Base-by-base conservation (phyloP, 2,888 invertebrate species). In the Phortica magna region DNA sequence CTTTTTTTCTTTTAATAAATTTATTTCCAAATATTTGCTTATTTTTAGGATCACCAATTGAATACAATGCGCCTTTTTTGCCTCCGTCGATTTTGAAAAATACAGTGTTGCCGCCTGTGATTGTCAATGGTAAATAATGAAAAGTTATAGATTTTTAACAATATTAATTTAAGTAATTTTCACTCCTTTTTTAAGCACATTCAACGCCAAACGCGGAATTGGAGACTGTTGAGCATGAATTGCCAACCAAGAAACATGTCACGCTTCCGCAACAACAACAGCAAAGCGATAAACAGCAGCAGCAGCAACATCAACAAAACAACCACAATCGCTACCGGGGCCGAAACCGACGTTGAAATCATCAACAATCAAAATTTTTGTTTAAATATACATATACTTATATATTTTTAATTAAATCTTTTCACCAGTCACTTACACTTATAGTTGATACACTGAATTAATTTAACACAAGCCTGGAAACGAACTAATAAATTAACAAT, bases 21-120 rank as follows among this genome's bases (percentile, higher is more conserved):
- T 42, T 76, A 48, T 74, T 73, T 75, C 17, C 42, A 53, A 10
- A 1, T 74, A 41, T 55, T 67, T 48, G 71, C 4, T 48, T 61
- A n/a, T 72, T 79, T 80, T 65, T 78, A 90, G 90, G 90, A 68
- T 89, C 90, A 2, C 89, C 89, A 12, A 83, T 83, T 75, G 81
- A 80, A 70, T 86, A 88, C 53, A 85, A 87, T 75, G 76, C 80
- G 41, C 76, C 77, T 72, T 81, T 82, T 39, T 79, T 80, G 43
- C 80, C 83, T 4, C 81, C 79, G 19, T 76, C 83, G 4, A 75
- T 81, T 12, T 76, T 84, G 12, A 81, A 84, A 53, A 80, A 74
- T 41, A 78, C 67, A 41, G 19, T 22, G 10, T 12, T 61, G 41
- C 7, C 41, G 10, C 39, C 65, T 5, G 65, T 5, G 4, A 7